A percentile compares a stretch with the other conserved stretches of the same genome.
These are phyloP conservation scores for Hypercompe scribonia DNA, from an alignment of 2,888 invertebrate species.

Conservation along the genomic window DNA sequence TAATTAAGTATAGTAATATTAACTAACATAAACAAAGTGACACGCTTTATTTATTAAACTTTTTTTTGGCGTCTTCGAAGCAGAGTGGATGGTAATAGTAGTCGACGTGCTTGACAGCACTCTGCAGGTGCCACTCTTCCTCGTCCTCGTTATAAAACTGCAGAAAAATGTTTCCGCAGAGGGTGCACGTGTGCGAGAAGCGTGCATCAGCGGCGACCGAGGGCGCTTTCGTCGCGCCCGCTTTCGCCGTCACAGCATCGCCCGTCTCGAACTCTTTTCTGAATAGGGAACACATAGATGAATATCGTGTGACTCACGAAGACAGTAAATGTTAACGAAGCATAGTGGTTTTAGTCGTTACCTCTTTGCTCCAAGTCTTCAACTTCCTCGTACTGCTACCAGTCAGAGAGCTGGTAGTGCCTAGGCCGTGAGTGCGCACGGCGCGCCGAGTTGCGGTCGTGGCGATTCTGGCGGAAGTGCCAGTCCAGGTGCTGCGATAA, in stretches of 20 bases:
- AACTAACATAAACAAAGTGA: too few relatives aligned
- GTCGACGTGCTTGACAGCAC: conserved; percentile 92
- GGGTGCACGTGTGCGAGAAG: conserved; percentile 91
- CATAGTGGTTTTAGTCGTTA: conserved; percentile 52
- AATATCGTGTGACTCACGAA: background rate
- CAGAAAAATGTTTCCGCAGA: conserved; percentile 97
- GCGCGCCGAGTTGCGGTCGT: conserved; percentile 94
- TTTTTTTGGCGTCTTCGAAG: conserved; percentile 95
- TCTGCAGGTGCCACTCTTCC: conserved; percentile 98
- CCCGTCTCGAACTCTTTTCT: conserved; percentile 96
- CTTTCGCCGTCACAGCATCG: conserved; percentile 59
- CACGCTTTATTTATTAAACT: too few relatives aligned
- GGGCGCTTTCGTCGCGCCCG: conserved; percentile 79
- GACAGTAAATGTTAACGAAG: too few relatives aligned
- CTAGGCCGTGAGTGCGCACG: conserved; percentile 94
- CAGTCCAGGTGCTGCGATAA: conserved; percentile 99
- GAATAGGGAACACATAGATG: conserved; percentile 37
- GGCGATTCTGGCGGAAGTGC: conserved; percentile 98
- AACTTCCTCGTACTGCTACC: conserved; percentile 97
- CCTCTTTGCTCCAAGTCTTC: conserved; percentile 96
- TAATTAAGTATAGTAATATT: conserved; percentile 72
- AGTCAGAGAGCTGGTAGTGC: conserved; percentile 96
- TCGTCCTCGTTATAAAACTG: conserved; percentile 98
- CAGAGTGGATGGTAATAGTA: conserved; percentile 96
- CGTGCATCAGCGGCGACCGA: conserved; percentile 90